Base-by-base conservation (phyloP, 2,888 invertebrate genomes). In the Lycocerus yunnanus region DNA sequence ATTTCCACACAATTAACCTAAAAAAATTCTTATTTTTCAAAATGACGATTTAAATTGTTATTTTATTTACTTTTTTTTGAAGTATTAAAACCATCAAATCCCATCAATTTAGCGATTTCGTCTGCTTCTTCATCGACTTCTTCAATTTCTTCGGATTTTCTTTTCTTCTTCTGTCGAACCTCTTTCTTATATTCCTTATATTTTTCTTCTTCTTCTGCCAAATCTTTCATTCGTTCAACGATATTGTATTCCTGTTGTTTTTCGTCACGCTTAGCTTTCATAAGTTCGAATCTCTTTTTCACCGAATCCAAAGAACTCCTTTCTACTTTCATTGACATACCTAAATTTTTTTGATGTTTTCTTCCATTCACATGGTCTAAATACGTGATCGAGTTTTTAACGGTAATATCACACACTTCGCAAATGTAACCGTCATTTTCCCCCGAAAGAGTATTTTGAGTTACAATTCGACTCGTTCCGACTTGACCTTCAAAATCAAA, bases 311-410 rank as follows among this genome's bases (percentile, higher is more conserved):
- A 89, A n/a, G 95, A 93, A 80, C 98, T 98, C 75, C 97, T 90
- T 87, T 99, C 98, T 76, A 99, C 95, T 86, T 96, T 94, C 99
- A 99, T 99, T 9, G 98, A 98, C 98, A 99, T 99, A 59, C 82
- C 82, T 87, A 99, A 90, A 89, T 99, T 99, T 75, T 97, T 90
- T 87, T 99, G 98, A 92, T 99, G 99, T 89, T 99, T 99, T 84
- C 99, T 99, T 81, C 99, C 99, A 93, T 99, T 99, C 84, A 99
- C 99, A 86, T 99, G 99, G 85, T 99, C 99, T 83, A 99, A 89
- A 84, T 99, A 99, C 85, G 99, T 99, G 77, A 99, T 99, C 0
- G 98, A 98, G 88, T 99, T 99, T 88, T 99, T 99, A 18, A 99
- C 98, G 78, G 99, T 97, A 89, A 99, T 99, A 86, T 99, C 99